Base-by-base conservation (phyloP, 2,797 vertebrate genomes). In the Smutsia gigantea region DNA sequence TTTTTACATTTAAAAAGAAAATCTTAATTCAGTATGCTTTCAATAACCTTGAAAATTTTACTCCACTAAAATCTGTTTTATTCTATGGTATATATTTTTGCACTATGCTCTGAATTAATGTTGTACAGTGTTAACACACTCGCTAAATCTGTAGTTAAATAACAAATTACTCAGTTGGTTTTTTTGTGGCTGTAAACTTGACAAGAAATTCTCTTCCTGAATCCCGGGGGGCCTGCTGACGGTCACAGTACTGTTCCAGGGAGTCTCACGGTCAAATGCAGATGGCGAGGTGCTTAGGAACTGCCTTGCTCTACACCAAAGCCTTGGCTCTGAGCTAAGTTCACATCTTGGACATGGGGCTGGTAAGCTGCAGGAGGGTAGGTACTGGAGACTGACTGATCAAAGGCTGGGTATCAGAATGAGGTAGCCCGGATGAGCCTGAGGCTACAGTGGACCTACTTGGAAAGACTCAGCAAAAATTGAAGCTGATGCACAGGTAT, bases 81-180 rank as follows among this genome's bases (percentile, higher is more conserved):
- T 78, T 90, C 81, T 77, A 53, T 69, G 81, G 61, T 5, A n/a
- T 9, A 39, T 34, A 61, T 59, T 64, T 93, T 85, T 63, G 9
- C 15, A 57, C 55, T 66, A 29, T 53, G 11, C 7, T 91, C 49
- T 79, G 61, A 96, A 74, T 71, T 72, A 86, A 51, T 87, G 34
- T 31, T 64, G 5, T n/a, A 66, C 6, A 49, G 21, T 68, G 5
- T 81, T 92, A 51, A 82, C 10, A 21, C 1, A 11, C 42, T 94
- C 81, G 31, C 74, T 84, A 46, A 81, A 5, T 74, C 42, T 92
- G 10, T 46, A 59, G 66, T 64, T 95, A 87, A 93, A 92, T 78
- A 90, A 71, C 25, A 59, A 94, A 83, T 95, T 61, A 71, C 13
- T 94, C 5, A 19, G 59, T 93, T 95, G 7, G 49, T 66, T 84